A percentile compares a stretch with the other conserved stretches of the same genome.
Evolutionary conservation across 2,113 vertebrate species (phyloP).

Genomic region (Oryzias celebensis): DNA sequence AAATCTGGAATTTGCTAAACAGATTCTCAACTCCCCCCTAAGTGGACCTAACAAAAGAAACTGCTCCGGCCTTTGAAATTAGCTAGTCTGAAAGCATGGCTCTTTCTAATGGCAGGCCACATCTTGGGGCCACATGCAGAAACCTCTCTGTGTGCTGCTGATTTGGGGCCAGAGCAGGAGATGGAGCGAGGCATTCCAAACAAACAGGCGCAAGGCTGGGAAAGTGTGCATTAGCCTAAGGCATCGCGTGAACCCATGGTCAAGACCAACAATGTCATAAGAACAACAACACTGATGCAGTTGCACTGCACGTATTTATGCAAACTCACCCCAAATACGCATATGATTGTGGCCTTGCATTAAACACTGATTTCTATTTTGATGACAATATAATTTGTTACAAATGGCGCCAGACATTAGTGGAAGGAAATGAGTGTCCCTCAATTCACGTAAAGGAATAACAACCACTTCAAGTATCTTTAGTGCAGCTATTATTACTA

Average conservation of each 20-base stretch:
- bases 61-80: constrained; percentile 50
- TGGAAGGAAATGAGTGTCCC: constrained; percentile 46
- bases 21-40: constrained; percentile 15
- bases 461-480: constrained; percentile 31
- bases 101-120: constrained; percentile 48
- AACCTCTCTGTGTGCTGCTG: constrained; percentile 15
- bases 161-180: constrained; percentile 23
- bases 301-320: constrained; percentile 2
- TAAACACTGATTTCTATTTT: constrained; percentile 13
- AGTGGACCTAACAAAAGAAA: constrained; percentile 36
- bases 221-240: constrained; percentile 37
- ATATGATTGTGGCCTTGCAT: constrained; percentile 6
- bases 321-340: neutral
- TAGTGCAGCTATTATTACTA: constrained; percentile 39
- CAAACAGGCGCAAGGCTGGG: constrained; percentile 42
- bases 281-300: constrained; percentile 8
- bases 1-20: constrained; percentile 48
- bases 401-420: constrained; percentile 45
- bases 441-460: constrained; percentile 53
- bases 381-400: constrained; percentile 37
- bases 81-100: constrained; percentile 29
- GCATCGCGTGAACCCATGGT: constrained; percentile 44
- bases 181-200: constrained; percentile 44
- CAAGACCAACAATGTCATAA: constrained; percentile 16
- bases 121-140: constrained; percentile 67